Conservation (phyloP, 2,888 invertebrate species). For the Rhagonycha fulva region DNA sequence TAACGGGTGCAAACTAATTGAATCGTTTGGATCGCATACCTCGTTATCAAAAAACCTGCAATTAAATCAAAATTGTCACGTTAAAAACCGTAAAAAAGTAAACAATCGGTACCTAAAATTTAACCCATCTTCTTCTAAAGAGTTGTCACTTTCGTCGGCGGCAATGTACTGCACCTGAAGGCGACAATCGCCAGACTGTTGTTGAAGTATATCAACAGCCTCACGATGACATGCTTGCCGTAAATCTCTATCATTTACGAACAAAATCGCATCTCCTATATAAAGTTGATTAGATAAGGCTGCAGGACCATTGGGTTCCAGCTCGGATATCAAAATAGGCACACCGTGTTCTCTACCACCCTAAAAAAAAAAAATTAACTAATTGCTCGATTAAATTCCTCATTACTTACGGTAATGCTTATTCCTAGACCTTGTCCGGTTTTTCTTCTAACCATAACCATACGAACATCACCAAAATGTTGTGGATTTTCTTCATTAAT, state of each 20-base stretch:
- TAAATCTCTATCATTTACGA: conserved; percentile 79
- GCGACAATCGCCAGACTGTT: conserved; percentile 76
- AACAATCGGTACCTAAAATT: conserved; percentile 54
- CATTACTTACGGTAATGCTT: conserved; percentile 72
- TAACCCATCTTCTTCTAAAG: conserved; percentile 63
- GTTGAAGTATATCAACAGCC: conserved; percentile 78
- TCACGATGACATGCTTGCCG: conserved; percentile 79
- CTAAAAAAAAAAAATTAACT: conserved; percentile 54
- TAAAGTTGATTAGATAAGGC: conserved; percentile 72
- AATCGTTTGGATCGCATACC: conserved; percentile 50
- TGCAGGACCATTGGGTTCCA: conserved; percentile 78
- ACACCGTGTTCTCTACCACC: conserved; percentile 87
- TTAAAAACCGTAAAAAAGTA: not conserved
- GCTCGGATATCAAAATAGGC: conserved; percentile 82
- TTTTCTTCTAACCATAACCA: conserved; percentile 70
- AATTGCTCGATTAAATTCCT: not conserved
- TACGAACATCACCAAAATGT: conserved; percentile 61
- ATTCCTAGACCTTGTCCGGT: conserved; percentile 83
- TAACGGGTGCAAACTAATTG: conserved; percentile 46
- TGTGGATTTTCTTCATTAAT: conserved; percentile 44
- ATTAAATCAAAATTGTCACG: conserved; percentile 35
- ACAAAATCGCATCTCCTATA: conserved; percentile 84
- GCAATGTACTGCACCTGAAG: conserved; percentile 79
- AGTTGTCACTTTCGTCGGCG: conserved; percentile 70
- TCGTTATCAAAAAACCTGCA: conserved; percentile 57